These are phyloP conservation scores for Chinchilla lanigera DNA, from an alignment of 2,113 vertebrate species.

Conservation along the genomic window DNA sequence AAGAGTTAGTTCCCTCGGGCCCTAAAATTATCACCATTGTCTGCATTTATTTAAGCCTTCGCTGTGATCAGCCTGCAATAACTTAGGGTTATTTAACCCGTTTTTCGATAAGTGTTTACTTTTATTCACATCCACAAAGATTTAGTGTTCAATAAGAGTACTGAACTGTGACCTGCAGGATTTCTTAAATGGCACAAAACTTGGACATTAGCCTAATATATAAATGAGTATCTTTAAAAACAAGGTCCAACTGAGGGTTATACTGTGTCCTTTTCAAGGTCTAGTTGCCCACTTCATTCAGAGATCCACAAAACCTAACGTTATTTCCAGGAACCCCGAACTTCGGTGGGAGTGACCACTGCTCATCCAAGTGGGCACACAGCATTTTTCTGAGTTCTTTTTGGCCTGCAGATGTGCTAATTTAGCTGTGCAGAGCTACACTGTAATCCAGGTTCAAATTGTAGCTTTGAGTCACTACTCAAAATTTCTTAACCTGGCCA, in stretches of 20 bases:
- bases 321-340: slow-evolving; percentile 29
- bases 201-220: background rate
- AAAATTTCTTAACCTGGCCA: slow-evolving; percentile 44
- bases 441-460: slow-evolving; percentile 6
- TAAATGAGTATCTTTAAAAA: slow-evolving; percentile 52
- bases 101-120: too few species aligned
- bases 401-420: background rate
- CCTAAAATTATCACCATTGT: too few species aligned
- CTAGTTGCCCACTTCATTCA: slow-evolving; percentile 1
- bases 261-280: background rate
- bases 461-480: background rate
- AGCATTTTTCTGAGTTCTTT: slow-evolving; percentile 15
- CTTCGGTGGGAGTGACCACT: slow-evolving; percentile 58
- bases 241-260: background rate
- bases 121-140: slow-evolving; percentile 3
- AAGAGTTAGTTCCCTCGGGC: too few species aligned
- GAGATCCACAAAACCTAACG: background rate
- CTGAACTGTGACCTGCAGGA: background rate
- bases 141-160: background rate
- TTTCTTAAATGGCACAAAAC: slow-evolving; percentile 28
- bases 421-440: background rate
- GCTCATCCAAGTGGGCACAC: background rate
- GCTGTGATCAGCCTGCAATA: too few species aligned
- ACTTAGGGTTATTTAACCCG: too few species aligned
- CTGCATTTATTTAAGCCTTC: too few species aligned